Conservation (phyloP, 2,113 vertebrate species). For the Circaetus cinerascens region DNA sequence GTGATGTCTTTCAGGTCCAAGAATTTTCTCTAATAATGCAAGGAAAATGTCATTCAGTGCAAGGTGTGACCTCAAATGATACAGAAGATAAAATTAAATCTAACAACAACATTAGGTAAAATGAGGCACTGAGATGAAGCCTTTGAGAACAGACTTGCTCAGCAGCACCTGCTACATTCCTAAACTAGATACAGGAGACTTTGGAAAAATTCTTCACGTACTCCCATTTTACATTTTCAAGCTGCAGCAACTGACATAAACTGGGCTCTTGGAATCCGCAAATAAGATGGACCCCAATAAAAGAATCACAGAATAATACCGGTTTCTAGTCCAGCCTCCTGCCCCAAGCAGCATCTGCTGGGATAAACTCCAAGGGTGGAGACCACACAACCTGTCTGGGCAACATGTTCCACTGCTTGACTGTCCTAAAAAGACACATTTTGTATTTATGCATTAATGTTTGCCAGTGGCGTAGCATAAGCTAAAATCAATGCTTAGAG, state of each 20-base stretch:
- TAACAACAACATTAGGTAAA: neutral
- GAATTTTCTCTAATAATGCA: neutral
- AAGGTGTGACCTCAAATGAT: neutral
- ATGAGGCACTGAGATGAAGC: neutral
- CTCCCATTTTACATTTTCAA: neutral
- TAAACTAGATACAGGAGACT: neutral
- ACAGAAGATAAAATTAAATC: neutral
- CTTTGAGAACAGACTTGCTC: neutral
- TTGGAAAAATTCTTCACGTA: neutral
- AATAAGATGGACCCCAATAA: neutral
- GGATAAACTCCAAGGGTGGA: neutral
- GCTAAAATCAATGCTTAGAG: neutral
- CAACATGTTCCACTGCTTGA: neutral
- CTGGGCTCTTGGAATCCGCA: accelerated
- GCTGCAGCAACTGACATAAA: neutral
- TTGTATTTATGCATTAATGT: neutral
- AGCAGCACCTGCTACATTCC: neutral
- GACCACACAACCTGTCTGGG: neutral
- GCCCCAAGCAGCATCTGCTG: neutral
- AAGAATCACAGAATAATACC: neutral
- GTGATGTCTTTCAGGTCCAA: neutral
- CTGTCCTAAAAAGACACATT: neutral
- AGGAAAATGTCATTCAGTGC: neutral
- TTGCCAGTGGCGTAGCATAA: neutral
- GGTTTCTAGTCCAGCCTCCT: neutral